These are phyloP conservation scores for Platerodrilus igneus DNA, from an alignment of 2,888 invertebrate genomes.

Conservation along the genomic window DNA sequence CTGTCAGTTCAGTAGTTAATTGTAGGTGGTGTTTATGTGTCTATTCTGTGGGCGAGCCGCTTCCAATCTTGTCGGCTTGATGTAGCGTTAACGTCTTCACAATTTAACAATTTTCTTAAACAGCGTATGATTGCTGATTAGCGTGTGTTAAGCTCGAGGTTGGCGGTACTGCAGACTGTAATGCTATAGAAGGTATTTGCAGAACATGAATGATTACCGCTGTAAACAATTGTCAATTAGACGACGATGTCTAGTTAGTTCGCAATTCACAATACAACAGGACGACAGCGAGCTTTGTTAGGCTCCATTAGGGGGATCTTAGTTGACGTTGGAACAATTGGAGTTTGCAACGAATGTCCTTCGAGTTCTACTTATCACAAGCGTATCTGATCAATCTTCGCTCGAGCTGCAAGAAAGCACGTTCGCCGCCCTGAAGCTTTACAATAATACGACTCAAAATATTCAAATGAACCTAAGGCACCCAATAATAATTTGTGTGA, in stretches of 20 bases:
- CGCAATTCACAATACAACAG: conserved; percentile 44
- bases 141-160: conserved; percentile 33
- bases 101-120: too few species aligned
- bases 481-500: too few species aligned
- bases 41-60: conserved; percentile 33
- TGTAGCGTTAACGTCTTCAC: not conserved
- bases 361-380: conserved; percentile 44
- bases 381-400: conserved; percentile 36
- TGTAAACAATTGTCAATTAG: conserved; percentile 50
- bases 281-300: conserved; percentile 45
- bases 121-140: conserved; percentile 2
- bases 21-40: conserved; percentile 36
- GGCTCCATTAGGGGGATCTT: conserved; percentile 42
- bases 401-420: too few species aligned
- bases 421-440: too few species aligned
- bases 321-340: conserved; percentile 42
- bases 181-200: conserved; percentile 47
- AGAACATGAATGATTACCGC: conserved; percentile 48
- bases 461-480: too few species aligned
- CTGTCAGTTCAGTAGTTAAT: conserved; percentile 34
- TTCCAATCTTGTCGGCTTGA: too few species aligned
- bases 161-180: too few species aligned
- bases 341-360: conserved; percentile 44
- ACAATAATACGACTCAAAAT: too few species aligned
- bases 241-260: conserved; percentile 47